Base-by-base conservation (phyloP, 2,888 invertebrate genomes). In the Idaea aversata region DNA sequence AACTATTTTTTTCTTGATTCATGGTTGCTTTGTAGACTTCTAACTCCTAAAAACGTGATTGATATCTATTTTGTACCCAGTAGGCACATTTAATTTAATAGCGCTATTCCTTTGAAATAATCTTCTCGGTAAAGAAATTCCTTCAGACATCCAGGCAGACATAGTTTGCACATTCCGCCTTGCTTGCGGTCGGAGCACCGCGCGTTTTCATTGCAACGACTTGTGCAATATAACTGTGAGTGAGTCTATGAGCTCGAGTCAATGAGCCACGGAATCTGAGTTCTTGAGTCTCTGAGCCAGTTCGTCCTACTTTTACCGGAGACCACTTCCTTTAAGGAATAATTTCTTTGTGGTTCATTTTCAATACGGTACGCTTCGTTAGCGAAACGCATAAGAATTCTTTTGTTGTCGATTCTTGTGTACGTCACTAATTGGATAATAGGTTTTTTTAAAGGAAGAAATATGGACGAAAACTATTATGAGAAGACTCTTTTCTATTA, bases 261-360 rank as follows among this genome's bases (percentile, higher is more conserved):
- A 47, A 47, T 47, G 47, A 47, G 47, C 10, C 47, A 47, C 47
- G 47, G 47, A 47, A 47, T 47, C 47, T 47, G 47, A 47, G 47
- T 47, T 47, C 47, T 13, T 47, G 47, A 47, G 47, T 47, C 47
- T 47, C 10, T 6, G 13, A 7, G 38, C 38, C 38, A 38, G 5
- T 7, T 0, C 47, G 47, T 47, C 47, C 47, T 10, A 47, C 47
- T 47, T 47, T 13, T 47, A 47, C 47, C 47, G 47, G 59, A 71
- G 66, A 71, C 66, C 68, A 73, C 72, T 80, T 77, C 75, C 76
- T 77, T 81, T 74, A 75, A 70, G 67, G 67, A 72, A 74, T 79
- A 72, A 77, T 79, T 76, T 75, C 72, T 76, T 75, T 72, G 71
- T 72, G 68, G 63, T 67, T 64, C 67, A 65, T 65, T 72, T 68